Evolutionary conservation across 2,888 invertebrate species (phyloP).

Genomic region (Prosapia bicincta): DNA sequence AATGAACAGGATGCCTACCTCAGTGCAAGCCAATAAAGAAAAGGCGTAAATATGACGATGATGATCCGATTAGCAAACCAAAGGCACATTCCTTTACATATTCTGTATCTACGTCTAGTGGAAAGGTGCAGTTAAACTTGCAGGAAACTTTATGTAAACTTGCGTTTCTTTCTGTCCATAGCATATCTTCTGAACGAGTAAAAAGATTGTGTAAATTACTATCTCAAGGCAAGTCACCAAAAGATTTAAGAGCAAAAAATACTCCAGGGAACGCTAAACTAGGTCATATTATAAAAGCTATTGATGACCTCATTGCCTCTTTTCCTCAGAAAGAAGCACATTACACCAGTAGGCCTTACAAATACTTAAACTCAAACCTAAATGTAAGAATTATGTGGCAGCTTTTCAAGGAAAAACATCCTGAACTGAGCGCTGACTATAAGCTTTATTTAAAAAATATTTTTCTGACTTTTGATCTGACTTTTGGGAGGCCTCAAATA

Average conservation of each 20-base stretch:
- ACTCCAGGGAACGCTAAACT: conserved; percentile 3
- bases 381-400: background rate
- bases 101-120: too few relatives aligned
- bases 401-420: conserved; percentile 19
- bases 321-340: conserved; percentile 14
- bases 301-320: conserved; percentile 3
- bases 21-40: conserved; percentile 2
- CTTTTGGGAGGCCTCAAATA: conserved; percentile 17
- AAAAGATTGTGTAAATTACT: too few relatives aligned
- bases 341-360: background rate
- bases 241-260: conserved; percentile 7
- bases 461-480: background rate
- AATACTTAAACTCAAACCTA: conserved; percentile 1
- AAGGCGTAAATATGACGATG: background rate
- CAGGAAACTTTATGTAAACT: too few relatives aligned
- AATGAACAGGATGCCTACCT: conserved; percentile 2
- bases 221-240: background rate
- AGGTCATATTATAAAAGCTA: conserved; percentile 1
- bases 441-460: conserved; percentile 11
- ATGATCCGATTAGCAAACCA: background rate
- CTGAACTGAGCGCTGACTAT: conserved; percentile 7
- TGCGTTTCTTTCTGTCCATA: too few relatives aligned
- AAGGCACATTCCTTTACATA: too few relatives aligned
- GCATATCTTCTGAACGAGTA: too few relatives aligned
- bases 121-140: too few relatives aligned